Base-by-base conservation (phyloP, 64 coral and sea anemone species). In the Montipora cactus region DNA sequence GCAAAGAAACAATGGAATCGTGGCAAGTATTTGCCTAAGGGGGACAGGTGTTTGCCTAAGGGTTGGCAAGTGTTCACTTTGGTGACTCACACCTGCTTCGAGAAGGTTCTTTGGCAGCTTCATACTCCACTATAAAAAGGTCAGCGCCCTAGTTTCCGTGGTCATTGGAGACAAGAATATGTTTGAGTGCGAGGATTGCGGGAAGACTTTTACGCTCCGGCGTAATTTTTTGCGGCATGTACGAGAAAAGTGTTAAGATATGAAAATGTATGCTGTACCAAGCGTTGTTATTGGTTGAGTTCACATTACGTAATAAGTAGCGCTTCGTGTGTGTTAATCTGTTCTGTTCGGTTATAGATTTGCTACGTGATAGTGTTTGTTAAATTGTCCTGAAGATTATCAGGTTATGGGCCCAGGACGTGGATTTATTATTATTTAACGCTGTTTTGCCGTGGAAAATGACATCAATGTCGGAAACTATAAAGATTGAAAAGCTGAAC, bases 361-460 rank as follows among this genome's bases (percentile, higher is more conserved):
- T 3, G 2, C 66, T 68, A 68, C 5, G 8, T 68, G 8, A 68
- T 9, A 15, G 66, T 68, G 66, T 68, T 10, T n/a, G 18, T 68
- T 53, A n/a, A 68, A 68, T 25, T 25, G 25, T 25, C 25, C 25
- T 25, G 25, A 25, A 25, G 25, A 25, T 73, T 66, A 84, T n/a
- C 81, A 84, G 84, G 84, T 69, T 87, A 87, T 87, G 84, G 84
- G 84, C 84, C 62, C 84, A 87, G 84, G 72, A 79, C 55, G 21
- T 77, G 73, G 67, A 80, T 11, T 37, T 78, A 20, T 80, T 66
- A 76, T 64, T 21, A 90, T 47, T 84, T 84, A 14, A 52, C 48
- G 14, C 23, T 66, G 55, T 84, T 84, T 72, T 89, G 52, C 77
- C 45, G 8, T 75, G 47, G 48, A n/a, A 37, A 47, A 49, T 47